Percentiles rank a stretch among this genome's conserved stretches.
Evolutionary conservation across 2,113 vertebrate species (phyloP).

Genomic region (Upupa epops): DNA sequence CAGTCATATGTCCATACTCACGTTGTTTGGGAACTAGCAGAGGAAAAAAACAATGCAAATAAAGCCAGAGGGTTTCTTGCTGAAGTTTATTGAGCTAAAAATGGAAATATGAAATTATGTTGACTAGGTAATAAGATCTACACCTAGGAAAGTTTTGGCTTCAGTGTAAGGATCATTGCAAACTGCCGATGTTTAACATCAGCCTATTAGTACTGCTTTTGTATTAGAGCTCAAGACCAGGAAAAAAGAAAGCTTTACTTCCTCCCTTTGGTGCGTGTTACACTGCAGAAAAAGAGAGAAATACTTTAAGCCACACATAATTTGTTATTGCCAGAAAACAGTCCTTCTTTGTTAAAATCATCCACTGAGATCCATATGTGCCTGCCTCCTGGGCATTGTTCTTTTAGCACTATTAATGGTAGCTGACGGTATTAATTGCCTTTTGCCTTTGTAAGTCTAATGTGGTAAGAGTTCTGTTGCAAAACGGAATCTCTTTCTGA

Average conservation of each 20-base stretch:
- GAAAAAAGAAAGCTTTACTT: neutral
- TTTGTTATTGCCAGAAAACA: neutral
- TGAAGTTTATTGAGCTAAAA: neutral
- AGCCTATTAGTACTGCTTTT: neutral
- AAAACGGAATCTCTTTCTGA: neutral
- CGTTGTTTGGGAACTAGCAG: neutral
- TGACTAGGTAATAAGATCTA: neutral
- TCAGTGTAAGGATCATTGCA: neutral
- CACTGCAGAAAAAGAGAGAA: neutral
- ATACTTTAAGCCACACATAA: neutral
- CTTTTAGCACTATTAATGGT: neutral
- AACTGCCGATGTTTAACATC: neutral
- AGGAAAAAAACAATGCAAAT: neutral
- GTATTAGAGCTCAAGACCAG: neutral
- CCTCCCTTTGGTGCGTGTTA: neutral
- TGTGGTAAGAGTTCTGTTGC: neutral
- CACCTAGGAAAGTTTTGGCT: neutral
- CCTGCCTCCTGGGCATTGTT: neutral
- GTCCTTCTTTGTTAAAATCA: neutral
- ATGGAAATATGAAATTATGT: neutral
- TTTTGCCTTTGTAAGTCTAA: neutral
- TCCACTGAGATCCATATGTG: neutral
- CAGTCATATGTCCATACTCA: neutral
- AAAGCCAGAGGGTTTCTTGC: neutral
- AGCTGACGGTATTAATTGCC: constrained; percentile 16